These are phyloP conservation scores for Mirounga angustirostris DNA, from an alignment of 2,113 vertebrate species.

Conservation along the genomic window DNA sequence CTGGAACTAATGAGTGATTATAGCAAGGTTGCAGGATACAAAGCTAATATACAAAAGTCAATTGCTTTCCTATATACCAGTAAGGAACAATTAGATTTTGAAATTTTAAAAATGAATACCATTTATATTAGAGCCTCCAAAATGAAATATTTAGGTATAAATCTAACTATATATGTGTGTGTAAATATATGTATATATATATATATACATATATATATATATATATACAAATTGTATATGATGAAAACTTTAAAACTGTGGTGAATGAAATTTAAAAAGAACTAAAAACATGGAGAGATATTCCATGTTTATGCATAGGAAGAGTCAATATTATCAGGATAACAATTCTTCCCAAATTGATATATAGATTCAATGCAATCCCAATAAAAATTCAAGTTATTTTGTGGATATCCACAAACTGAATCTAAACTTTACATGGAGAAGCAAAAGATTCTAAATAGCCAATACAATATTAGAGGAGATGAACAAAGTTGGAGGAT, in stretches of 20 bases:
- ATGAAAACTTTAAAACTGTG: background rate
- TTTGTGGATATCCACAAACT: background rate
- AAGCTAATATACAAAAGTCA: background rate
- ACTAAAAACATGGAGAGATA: constrained; percentile 17
- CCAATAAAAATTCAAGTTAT: background rate
- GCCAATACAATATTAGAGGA: background rate
- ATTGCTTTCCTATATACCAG: background rate
- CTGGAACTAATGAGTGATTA: background rate
- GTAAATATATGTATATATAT: no score
- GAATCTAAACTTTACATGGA: background rate
- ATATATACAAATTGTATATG: background rate
- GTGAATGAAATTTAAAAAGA: background rate
- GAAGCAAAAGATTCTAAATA: background rate
- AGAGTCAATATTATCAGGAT: constrained; percentile 26
- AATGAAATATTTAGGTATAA: constrained; percentile 1
- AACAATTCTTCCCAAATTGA: background rate
- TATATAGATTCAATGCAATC: background rate
- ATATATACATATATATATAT: no score
- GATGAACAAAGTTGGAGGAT: background rate
- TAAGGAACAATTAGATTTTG: background rate
- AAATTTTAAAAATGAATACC: background rate
- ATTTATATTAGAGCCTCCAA: background rate
- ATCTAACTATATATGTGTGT: background rate
- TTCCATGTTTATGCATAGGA: background rate
- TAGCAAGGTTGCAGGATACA: background rate